phyloP scores from a whole-genome alignment of 2,797 vertebrate genomes.

The Rhyacichthys aspro region DNA sequence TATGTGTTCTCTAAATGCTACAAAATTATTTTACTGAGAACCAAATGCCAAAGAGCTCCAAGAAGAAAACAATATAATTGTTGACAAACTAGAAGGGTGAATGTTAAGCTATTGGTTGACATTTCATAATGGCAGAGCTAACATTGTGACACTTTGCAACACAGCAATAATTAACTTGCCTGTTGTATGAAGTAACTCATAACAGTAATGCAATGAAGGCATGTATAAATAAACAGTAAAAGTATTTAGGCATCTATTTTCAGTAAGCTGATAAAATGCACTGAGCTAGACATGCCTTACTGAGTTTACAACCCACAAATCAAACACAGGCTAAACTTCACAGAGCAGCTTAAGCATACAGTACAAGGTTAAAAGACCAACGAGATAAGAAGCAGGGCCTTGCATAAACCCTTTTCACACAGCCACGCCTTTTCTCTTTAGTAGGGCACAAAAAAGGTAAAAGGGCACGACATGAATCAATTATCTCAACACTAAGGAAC shows the following conservation, averaged over 20 bases:
- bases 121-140: neutral
- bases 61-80: slow-evolving; percentile 1
- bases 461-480: neutral
- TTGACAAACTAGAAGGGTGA: neutral
- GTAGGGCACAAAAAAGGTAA: slow-evolving; percentile 10
- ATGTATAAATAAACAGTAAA: too few species aligned
- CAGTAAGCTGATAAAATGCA: slow-evolving; percentile 12
- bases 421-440: slow-evolving; percentile 9
- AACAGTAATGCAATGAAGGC: too few species aligned
- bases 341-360: slow-evolving; percentile 41
- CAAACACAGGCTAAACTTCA: slow-evolving; percentile 67
- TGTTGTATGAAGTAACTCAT: neutral
- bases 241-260: slow-evolving; percentile 17
- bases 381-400: slow-evolving; percentile 58
- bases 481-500: slow-evolving; percentile 11
- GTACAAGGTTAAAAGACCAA: slow-evolving; percentile 52
- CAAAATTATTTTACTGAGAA: neutral
- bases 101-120: neutral
- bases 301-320: slow-evolving; percentile 41
- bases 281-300: slow-evolving; percentile 5
- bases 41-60: neutral
- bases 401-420: slow-evolving; percentile 25
- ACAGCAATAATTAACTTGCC: slow-evolving; percentile 8
- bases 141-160: neutral
- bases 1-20: too few species aligned